Evolutionary conservation across 2,888 invertebrate species (phyloP), one percentile per base, ranked within the genome.

Genomic region (Pomacea canaliculata): DNA sequence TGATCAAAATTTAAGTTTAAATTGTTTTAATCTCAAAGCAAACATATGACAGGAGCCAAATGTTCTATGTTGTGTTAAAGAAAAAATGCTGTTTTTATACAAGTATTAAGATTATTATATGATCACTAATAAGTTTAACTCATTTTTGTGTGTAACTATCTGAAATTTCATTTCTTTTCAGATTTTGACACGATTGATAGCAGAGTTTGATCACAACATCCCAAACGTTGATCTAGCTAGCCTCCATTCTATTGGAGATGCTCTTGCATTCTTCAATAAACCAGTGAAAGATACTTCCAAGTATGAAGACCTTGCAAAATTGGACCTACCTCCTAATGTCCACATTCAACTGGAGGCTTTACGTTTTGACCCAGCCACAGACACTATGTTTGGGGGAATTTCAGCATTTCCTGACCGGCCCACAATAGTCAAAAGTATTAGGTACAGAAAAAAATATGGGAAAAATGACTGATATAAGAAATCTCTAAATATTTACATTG

Each of bases 381-480:
- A 95, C 86, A 93, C 93, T 0, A 95, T 95, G 89, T 88, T 86
- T 80, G 92, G 93, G 81, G 97, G 97, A 13, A 90, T 94, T 83
- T 94, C 95, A 49, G 97, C 96, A 0, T 98, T 94, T 90, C 96
- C 97, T 1, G 94, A 94, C 86, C 94, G 94, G 86, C 96, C 96
- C 2, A 96, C 96, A 0, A 91, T 96, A 75, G 96, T 97, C 0
- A 94, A 95, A 0, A 96, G 97, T 56, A 89, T 97, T 7, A 96
- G 95, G 89, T 93, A 94, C 83, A 94, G 94, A 83, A 94, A 94
- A 87, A 97, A 96, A 91, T 97, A 96, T 70, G 77, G 77, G 37
- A 77, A 77, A 67, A 48, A 62, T 8, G 46, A 65, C 16, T 70
- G 51, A 56, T 8, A 56, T 56, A 10, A 56, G 51, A 56, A 49